A percentile compares a stretch with the other conserved stretches of the same genome.
phyloP scores from a whole-genome alignment of 2,113 vertebrate genomes.

The Pterophyllum scalare region DNA sequence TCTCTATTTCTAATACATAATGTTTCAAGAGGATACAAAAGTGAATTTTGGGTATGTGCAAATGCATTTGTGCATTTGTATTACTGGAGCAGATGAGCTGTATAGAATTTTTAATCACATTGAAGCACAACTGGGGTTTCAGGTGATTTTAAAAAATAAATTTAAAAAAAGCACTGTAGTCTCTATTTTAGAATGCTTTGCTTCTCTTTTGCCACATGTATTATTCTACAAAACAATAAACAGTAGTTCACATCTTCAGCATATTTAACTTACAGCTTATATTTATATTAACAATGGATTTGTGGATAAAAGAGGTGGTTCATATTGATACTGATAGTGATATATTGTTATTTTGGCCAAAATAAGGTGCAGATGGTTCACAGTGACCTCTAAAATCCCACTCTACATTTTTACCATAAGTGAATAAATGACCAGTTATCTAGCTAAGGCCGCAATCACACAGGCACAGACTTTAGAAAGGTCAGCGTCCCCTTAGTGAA shows the following conservation, averaged over 20 bases:
- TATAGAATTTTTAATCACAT: background rate
- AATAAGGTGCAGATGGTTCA: background rate
- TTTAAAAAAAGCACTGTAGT: background rate
- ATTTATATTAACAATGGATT: background rate
- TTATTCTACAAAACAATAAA: background rate
- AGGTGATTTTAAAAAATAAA: background rate
- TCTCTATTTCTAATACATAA: constrained; percentile 7
- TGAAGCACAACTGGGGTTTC: background rate
- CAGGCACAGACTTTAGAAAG: no score
- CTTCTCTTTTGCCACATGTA: background rate
- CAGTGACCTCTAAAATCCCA: background rate
- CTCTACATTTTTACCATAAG: no score
- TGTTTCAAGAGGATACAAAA: background rate
- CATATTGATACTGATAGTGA: background rate
- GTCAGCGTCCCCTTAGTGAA: no score
- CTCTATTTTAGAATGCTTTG: background rate
- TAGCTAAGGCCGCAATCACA: no score
- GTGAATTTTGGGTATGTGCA: constrained; percentile 40
- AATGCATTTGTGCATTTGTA: constrained; percentile 21
- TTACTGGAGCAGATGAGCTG: background rate
- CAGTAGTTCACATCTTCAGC: background rate
- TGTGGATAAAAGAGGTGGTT: background rate
- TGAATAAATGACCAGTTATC: no score
- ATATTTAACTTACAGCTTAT: background rate
- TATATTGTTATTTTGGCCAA: background rate